phyloP scores from a whole-genome alignment of 2,888 invertebrate genomes.

The Cephus spinipes region DNA sequence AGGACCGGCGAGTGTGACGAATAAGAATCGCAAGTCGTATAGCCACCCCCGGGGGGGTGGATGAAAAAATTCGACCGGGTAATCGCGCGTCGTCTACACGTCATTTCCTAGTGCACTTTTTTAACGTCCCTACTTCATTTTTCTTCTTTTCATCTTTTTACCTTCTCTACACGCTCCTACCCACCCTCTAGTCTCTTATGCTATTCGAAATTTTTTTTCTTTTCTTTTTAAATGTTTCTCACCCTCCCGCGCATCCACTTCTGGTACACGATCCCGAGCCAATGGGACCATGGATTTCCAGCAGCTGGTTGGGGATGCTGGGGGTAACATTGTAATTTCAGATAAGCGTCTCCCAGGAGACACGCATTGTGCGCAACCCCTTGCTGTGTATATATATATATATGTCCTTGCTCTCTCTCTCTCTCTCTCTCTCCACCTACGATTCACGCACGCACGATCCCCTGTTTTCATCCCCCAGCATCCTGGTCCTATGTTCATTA shows the following conservation, averaged over 20 bases:
- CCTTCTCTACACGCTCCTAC: not conserved
- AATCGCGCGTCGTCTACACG: not conserved
- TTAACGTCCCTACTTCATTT: not conserved
- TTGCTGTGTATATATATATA: slow-evolving; percentile 1
- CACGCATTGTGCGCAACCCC: slow-evolving; percentile 57
- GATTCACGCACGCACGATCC: slow-evolving; percentile 22
- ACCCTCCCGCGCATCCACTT: slow-evolving; percentile 19
- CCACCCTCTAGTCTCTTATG: not conserved
- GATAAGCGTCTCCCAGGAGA: slow-evolving; percentile 66
- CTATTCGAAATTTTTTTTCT: slow-evolving; percentile 17
- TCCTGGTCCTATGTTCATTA: slow-evolving; percentile 37
- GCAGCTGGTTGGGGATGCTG: slow-evolving; percentile 44
- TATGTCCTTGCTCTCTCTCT: not conserved
- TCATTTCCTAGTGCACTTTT: not conserved
- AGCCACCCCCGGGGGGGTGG: not conserved
- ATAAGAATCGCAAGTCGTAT: not conserved
- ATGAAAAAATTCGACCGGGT: not conserved
- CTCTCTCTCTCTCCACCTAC: slow-evolving; percentile 9
- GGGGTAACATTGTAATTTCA: slow-evolving; percentile 66
- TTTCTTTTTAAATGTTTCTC: slow-evolving; percentile 9
- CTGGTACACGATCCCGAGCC: slow-evolving; percentile 28
- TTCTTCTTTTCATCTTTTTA: not conserved
- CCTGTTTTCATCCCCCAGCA: slow-evolving; percentile 17
- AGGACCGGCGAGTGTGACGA: not conserved
- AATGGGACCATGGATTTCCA: slow-evolving; percentile 42